Evolutionary conservation across 2,888 invertebrate genomes (phyloP).

Genomic region (Cryptocephalus moraei): DNA sequence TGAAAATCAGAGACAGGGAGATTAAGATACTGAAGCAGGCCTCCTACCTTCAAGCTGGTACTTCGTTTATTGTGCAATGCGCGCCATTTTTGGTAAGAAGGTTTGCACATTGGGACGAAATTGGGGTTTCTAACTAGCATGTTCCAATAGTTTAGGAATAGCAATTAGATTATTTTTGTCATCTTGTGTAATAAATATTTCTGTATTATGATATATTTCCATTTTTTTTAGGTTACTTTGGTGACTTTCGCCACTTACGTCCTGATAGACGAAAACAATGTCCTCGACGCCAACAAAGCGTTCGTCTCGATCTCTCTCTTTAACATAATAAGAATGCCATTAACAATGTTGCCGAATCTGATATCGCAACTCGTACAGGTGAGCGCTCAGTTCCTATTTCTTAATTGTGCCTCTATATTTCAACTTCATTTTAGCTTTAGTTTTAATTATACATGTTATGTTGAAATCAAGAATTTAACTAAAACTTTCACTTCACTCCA

Average conservation of each 20-base stretch:
- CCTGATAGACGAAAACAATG: conserved; percentile 70
- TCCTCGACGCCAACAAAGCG: conserved; percentile 80
- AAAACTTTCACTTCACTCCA: too few species aligned
- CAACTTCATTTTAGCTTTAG: too few species aligned
- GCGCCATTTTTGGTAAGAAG: conserved; percentile 51
- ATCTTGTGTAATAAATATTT: background rate
- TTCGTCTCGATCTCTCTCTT: conserved; percentile 95
- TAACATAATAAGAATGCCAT: conserved; percentile 92
- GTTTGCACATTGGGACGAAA: conserved; percentile 23
- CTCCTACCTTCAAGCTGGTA: conserved; percentile 44
- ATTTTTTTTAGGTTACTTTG: conserved; percentile 69
- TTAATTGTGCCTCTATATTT: too few species aligned
- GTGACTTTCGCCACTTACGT: conserved; percentile 86
- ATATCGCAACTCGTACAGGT: background rate
- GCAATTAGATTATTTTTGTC: background rate
- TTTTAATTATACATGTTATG: too few species aligned
- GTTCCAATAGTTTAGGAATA: background rate
- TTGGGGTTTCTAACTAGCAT: too few species aligned
- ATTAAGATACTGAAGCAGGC: conserved; percentile 44
- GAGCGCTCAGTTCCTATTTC: background rate
- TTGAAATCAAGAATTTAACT: too few species aligned
- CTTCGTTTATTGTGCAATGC: conserved; percentile 51
- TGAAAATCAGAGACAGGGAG: conserved; percentile 46
- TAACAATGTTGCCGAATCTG: conserved; percentile 68
- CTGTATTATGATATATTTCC: too few species aligned